phyloP scores from a whole-genome alignment of 2,113 vertebrate genomes.

The Prionailurus bengalensis region DNA sequence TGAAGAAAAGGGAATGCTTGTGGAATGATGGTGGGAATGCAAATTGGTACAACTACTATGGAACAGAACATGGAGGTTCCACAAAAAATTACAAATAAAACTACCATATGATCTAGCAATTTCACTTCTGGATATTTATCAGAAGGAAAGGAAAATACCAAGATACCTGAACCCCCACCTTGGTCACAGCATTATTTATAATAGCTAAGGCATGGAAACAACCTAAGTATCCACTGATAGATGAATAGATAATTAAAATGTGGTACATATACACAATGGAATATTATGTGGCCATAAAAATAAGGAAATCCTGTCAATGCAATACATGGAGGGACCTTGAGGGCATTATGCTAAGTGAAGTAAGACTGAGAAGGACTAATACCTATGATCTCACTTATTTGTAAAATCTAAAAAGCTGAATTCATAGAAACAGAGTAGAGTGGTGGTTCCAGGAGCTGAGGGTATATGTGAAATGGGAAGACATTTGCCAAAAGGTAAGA shows the following conservation, averaged over 20 bases:
- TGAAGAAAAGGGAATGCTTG: background rate
- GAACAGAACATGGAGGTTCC: background rate
- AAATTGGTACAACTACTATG: background rate
- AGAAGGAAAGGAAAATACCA: background rate
- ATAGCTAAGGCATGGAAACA: constrained; percentile 28
- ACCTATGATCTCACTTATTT: background rate
- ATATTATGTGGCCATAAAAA: background rate
- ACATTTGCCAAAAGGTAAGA: background rate
- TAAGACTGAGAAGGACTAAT: background rate
- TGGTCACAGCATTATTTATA: background rate
- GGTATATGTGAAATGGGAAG: background rate
- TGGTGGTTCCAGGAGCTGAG: background rate
- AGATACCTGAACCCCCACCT: background rate
- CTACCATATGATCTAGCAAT: background rate
- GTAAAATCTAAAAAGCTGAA: constrained; percentile 9
- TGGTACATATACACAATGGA: background rate
- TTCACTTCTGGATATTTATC: background rate
- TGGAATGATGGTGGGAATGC: background rate
- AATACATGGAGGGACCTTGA: background rate
- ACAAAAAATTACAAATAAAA: background rate
- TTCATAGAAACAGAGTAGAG: background rate
- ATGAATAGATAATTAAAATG: background rate
- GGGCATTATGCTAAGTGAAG: background rate
- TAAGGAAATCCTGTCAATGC: background rate
- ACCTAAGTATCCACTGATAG: background rate